These are phyloP conservation scores for Montipora sp. DNA, from an alignment of 64 coral and sea anemone genomes.

Conservation along the genomic window DNA sequence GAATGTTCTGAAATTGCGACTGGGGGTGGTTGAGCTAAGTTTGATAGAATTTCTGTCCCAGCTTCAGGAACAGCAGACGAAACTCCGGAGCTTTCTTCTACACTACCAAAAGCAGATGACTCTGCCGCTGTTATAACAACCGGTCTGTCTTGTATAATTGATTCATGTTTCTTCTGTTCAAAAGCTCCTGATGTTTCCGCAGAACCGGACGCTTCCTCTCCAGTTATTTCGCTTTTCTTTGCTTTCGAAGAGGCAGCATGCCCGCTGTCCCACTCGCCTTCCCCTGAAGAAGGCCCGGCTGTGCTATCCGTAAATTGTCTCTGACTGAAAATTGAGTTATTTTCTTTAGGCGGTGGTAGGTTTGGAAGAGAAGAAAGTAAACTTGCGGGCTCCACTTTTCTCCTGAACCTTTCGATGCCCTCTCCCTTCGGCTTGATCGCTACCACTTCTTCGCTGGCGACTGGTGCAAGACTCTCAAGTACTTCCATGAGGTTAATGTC, in stretches of 20 bases:
- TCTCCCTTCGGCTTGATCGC: conserved; percentile 65
- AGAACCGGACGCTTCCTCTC: conserved; percentile 43
- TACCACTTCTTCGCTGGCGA: conserved; percentile 79
- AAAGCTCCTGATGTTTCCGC: neutral
- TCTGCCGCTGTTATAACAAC: neutral
- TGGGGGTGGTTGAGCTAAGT: conserved; percentile 20
- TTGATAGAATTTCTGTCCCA: neutral
- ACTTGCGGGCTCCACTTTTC: conserved; percentile 61
- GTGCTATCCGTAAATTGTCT: conserved; percentile 28
- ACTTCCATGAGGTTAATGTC: conserved; percentile 96
- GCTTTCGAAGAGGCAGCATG: conserved; percentile 46
- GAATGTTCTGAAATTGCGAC: neutral
- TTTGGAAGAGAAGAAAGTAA: neutral
- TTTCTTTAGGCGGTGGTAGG: conserved; percentile 14
- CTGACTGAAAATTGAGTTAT: conserved; percentile 51
- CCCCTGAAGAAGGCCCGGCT: conserved; percentile 58
- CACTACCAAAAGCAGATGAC: neutral
- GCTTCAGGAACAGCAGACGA: neutral
- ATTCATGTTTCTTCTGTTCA: neutral
- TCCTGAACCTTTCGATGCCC: conserved; percentile 90
- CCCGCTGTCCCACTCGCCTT: conserved; percentile 77
- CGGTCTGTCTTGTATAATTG: neutral
- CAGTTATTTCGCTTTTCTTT: conserved; percentile 47
- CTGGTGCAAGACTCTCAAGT: conserved; percentile 88
- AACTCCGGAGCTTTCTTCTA: conserved; percentile 9